Evolutionary conservation across 2,888 invertebrate genomes (phyloP).

Genomic region (Eilema depressum): DNA sequence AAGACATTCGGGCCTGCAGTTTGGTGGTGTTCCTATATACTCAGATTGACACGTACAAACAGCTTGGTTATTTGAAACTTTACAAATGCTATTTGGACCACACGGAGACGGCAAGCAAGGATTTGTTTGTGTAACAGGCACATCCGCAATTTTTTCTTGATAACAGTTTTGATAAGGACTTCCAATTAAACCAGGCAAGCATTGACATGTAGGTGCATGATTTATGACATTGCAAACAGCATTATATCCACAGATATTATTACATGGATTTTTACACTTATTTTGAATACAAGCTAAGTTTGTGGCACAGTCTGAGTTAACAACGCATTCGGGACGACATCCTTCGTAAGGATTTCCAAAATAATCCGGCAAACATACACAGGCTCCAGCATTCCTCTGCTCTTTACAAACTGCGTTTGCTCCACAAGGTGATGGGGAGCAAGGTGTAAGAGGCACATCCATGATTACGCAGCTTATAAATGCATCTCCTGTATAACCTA

Average conservation of each 20-base stretch:
- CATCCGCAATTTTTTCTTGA: conserved; percentile 71
- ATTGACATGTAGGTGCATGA: conserved; percentile 90
- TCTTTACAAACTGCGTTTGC: conserved; percentile 91
- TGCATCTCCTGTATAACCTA: conserved; percentile 89
- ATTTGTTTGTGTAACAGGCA: conserved; percentile 70
- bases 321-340: conserved; percentile 91
- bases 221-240: conserved; percentile 91
- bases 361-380: conserved; percentile 89
- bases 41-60: conserved; percentile 91
- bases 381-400: conserved; percentile 89
- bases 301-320: conserved; percentile 91
- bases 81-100: conserved; percentile 92
- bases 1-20: conserved; percentile 89
- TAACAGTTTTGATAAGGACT: conserved; percentile 88
- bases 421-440: conserved; percentile 91
- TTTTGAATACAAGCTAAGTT: conserved; percentile 91
- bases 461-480: conserved; percentile 85
- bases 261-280: conserved; percentile 92
- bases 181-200: conserved; percentile 88
- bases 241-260: conserved; percentile 91
- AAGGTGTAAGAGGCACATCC: conserved; percentile 86
- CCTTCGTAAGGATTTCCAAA: conserved; percentile 93
- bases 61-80: conserved; percentile 89
- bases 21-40: conserved; percentile 89
- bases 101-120: conserved; percentile 93